Evolutionary conservation across 2,888 invertebrate species (phyloP).

Genomic region (Lasioglossum marginatum): DNA sequence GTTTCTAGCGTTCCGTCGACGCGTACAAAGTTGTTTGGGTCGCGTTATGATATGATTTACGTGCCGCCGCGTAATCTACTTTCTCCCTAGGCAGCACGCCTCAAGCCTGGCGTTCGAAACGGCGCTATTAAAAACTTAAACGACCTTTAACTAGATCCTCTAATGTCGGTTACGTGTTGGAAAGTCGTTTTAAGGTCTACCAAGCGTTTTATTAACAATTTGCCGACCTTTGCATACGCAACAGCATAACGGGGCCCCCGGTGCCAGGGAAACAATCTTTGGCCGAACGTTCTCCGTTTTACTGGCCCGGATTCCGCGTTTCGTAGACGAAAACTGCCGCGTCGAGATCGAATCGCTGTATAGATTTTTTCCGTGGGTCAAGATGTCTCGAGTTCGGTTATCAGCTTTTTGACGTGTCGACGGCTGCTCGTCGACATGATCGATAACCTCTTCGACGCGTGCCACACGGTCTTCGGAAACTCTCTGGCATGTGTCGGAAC

Average conservation of each 20-base stretch:
- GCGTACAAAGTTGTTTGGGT: neutral
- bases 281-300: neutral
- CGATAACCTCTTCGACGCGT: conserved; percentile 27
- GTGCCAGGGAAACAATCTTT: neutral
- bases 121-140: conserved; percentile 36
- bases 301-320: neutral
- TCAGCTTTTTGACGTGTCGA: neutral
- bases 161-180: conserved; percentile 20
- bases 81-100: conserved; percentile 5
- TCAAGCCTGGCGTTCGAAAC: neutral
- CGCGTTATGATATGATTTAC: conserved; percentile 19
- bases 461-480: neutral
- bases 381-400: conserved; percentile 4
- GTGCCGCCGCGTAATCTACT: conserved; percentile 27
- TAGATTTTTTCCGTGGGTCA: neutral
- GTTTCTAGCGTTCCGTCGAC: neutral
- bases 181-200: conserved; percentile 12
- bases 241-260: too few species aligned
- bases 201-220: conserved; percentile 30
- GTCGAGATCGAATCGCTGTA: neutral
- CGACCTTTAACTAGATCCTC: conserved; percentile 32
- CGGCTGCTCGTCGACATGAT: conserved; percentile 23
- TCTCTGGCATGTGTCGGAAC: neutral
- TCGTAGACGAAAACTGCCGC: neutral
- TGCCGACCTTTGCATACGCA: conserved; percentile 9